phyloP scores from a whole-genome alignment of 2,113 vertebrate genomes.

The Pterocles burchelli region DNA sequence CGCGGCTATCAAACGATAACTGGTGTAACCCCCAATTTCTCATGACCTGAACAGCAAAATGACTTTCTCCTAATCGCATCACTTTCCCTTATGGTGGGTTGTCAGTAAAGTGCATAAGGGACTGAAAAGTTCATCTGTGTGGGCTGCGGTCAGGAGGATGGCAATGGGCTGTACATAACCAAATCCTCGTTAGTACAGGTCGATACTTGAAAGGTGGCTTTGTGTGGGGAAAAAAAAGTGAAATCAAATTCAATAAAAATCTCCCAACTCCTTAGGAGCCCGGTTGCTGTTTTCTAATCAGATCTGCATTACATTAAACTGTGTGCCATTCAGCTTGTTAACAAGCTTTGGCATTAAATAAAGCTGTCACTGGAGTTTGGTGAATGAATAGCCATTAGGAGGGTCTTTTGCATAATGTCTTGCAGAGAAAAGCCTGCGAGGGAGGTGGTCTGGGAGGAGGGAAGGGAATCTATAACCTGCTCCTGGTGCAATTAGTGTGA shows the following conservation, averaged over 20 bases:
- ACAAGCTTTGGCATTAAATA: constrained; percentile 80
- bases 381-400: constrained; percentile 75
- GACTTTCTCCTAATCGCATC: background rate
- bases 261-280: constrained; percentile 52
- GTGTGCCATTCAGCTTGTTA: constrained; percentile 79
- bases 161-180: background rate
- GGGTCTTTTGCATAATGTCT: constrained; percentile 66
- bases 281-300: constrained; percentile 79
- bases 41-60: background rate
- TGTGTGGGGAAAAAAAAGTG: constrained; percentile 36
- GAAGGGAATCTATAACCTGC: constrained; percentile 64
- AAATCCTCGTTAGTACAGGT: constrained; percentile 21
- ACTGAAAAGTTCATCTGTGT: background rate
- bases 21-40: background rate
- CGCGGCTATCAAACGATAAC: background rate
- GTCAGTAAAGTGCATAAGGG: background rate
- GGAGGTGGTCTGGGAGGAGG: constrained; percentile 66
- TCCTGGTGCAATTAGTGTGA: constrained; percentile 62
- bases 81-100: background rate
- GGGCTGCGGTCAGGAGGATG: background rate
- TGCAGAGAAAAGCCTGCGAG: constrained; percentile 45
- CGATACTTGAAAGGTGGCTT: constrained; percentile 40
- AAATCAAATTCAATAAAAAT: constrained; percentile 47
- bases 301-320: constrained; percentile 83
- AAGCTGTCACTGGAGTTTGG: constrained; percentile 73